These are phyloP conservation scores for Rhagium mordax DNA, from an alignment of 2,888 invertebrate genomes.

Conservation along the genomic window DNA sequence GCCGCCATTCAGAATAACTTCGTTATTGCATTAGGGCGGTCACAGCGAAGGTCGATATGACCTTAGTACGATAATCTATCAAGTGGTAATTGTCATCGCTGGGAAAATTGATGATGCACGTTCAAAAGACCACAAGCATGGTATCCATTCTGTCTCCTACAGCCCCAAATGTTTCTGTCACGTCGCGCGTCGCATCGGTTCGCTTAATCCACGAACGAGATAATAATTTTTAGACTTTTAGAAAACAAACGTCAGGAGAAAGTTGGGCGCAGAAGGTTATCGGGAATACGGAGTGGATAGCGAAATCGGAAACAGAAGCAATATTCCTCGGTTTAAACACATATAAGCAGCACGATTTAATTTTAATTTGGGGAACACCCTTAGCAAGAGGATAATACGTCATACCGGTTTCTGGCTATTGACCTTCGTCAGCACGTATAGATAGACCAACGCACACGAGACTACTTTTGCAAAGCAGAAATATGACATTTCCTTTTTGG, in stretches of 20 bases:
- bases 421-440: no score
- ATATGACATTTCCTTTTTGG: no score
- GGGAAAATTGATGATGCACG: conserved; percentile 16
- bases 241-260: no score
- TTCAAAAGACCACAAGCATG: not conserved
- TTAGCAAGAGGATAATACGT: no score
- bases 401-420: no score
- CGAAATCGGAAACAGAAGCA: no score
- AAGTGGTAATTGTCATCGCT: conserved; percentile 23
- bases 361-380: no score
- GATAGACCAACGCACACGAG: no score
- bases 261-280: no score
- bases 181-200: not conserved
- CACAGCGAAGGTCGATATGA: conserved; percentile 2
- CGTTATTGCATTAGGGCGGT: conserved; percentile 14
- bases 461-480: no score
- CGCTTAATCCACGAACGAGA: not conserved
- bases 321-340: no score
- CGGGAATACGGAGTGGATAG: not conserved
- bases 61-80: conserved; percentile 27
- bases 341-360: no score
- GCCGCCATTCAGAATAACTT: conserved; percentile 10
- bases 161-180: not conserved
- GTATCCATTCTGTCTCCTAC: not conserved
- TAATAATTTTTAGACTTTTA: not conserved